Evolutionary conservation across 2,888 invertebrate species (phyloP).

Genomic region (Campoletis raptor): DNA sequence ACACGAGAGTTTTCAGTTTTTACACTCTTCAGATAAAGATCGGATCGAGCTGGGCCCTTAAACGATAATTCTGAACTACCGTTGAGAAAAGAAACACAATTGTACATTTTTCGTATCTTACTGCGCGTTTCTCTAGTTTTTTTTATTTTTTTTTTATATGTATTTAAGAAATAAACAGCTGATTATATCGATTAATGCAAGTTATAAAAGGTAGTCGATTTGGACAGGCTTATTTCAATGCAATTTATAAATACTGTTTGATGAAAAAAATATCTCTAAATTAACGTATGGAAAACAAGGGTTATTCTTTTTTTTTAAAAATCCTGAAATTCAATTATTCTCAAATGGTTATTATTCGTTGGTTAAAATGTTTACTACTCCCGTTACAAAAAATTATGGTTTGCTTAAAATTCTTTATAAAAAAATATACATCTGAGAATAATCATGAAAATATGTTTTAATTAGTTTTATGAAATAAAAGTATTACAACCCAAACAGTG

Average conservation of each 20-base stretch:
- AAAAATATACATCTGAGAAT: background rate
- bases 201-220: background rate
- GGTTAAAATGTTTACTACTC: background rate
- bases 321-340: background rate
- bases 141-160: too few relatives aligned
- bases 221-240: background rate
- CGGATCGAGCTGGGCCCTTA: background rate
- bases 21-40: background rate
- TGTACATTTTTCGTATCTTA: too few relatives aligned
- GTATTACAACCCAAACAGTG: background rate
- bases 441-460: background rate
- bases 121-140: background rate
- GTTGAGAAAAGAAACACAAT: background rate
- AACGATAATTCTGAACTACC: background rate
- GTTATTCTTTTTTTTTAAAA: background rate
- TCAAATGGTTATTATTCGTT: background rate
- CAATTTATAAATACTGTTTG: background rate
- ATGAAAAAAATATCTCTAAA: background rate
- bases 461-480: background rate
- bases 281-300: background rate
- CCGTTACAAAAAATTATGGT: background rate
- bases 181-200: background rate
- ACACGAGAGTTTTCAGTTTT: background rate
- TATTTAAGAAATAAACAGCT: background rate
- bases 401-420: background rate